Conservation (phyloP, 2,113 vertebrate species). For the Laticauda colubrina region DNA sequence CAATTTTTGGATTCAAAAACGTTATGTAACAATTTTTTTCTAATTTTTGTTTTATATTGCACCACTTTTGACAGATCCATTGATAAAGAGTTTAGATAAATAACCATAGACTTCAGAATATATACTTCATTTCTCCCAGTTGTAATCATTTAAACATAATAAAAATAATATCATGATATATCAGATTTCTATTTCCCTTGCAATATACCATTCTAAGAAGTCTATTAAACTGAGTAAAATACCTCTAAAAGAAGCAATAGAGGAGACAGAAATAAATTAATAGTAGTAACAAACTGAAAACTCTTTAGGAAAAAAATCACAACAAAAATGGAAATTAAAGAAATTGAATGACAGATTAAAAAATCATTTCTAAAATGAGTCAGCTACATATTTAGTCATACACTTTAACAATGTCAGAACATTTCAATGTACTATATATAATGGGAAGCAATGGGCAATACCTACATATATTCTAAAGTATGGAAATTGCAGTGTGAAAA, state of each 20-base stretch:
- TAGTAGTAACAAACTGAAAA: constrained; percentile 5
- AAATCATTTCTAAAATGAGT: constrained; percentile 9
- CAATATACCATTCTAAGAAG: not conserved
- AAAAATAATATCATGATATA: not conserved
- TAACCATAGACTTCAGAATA: not conserved
- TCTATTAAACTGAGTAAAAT: not conserved
- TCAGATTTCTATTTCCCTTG: not conserved
- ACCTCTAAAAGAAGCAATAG: not conserved
- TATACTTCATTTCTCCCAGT: constrained; percentile 2
- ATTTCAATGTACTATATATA: constrained; percentile 3
- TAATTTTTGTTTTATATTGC: not conserved
- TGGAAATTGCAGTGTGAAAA: not conserved
- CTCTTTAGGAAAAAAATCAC: constrained; percentile 10
- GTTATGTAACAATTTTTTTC: not conserved
- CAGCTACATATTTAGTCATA: constrained; percentile 10
- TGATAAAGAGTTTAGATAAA: not conserved
- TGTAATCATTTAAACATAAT: not conserved
- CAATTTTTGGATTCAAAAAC: constrained; percentile 3
- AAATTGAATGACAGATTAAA: not conserved
- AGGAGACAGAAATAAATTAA: not conserved
- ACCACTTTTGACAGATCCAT: not conserved
- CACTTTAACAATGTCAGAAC: constrained; percentile 6
- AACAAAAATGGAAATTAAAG: not conserved
- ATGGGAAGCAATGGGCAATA: not conserved
- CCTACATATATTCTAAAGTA: not conserved